Base-by-base conservation (phyloP, 2,888 invertebrate species). In the Agonum fuliginosum region DNA sequence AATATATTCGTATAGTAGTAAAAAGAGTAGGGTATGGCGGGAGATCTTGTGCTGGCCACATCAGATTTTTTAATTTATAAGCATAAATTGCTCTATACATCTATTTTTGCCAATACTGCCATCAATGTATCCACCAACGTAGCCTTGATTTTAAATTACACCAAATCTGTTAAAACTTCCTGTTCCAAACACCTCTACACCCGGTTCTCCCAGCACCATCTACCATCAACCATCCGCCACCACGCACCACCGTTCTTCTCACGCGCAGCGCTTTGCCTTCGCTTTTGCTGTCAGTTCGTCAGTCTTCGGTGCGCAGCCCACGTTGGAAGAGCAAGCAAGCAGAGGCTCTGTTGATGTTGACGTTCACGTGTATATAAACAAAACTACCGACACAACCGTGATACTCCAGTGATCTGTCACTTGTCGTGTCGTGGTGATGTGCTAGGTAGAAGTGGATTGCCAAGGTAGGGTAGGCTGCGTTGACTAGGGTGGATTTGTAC, bases 291-390 rank as follows among this genome's bases (percentile, higher is more conserved):
- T 8, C 37, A 10, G 10, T 37, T 12, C 3, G 37, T 24, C 24
- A 54, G 54, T 54, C 22, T 10, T 19, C 22, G 54, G 4, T 54
- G 20, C 12, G 54, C 12, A n/a, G 24, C 4, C 24, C 12, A 22
- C 54, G 24, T 54, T 22, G 54, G 3, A 54, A 24, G 20, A 37
- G 3, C 37, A 10, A 37, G 43, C 43, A 43, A 12, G 12, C 12
- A 14, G n/a, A n/a, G n/a, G n/a, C n/a, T 0, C 8, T 12, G 37
- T 3, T n/a, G 37, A 37, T n/a, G 10, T 3, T 37, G 37, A n/a
- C n/a, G 12, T n/a, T 24, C 22, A 54, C 54, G 54, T 54, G 54
- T 54, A 54, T 54, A 54, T 54, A 54, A 54, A 54, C 54, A 54
- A 22, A 19, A 17, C 48, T 20, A n/a, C 20, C 24, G 22, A 22